phyloP scores from a whole-genome alignment of 2,888 invertebrate genomes.

The Azorinus chamasolen region DNA sequence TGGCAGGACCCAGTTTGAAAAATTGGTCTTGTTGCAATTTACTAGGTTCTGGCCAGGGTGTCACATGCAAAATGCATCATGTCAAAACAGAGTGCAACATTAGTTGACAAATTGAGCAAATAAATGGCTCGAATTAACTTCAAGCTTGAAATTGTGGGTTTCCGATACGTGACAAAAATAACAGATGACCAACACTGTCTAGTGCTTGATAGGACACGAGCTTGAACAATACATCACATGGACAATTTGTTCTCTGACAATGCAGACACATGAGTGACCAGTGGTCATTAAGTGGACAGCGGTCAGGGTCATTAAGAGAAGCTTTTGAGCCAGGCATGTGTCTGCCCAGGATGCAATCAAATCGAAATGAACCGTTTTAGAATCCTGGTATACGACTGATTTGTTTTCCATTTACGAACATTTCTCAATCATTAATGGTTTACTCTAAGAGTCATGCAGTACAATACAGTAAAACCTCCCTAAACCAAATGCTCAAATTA shows the following conservation, averaged over 20 bases:
- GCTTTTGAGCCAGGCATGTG: background rate
- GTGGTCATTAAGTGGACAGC: conserved; percentile 31
- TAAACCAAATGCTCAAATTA: no score
- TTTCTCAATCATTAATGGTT: no score
- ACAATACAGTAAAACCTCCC: no score
- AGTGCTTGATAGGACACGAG: conserved; percentile 16
- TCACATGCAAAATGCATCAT: conserved; percentile 29
- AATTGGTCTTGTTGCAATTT: no score
- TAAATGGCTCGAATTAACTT: background rate
- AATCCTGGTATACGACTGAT: no score
- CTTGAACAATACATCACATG: conserved; percentile 47
- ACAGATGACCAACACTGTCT: conserved; percentile 33
- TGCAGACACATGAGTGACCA: conserved; percentile 41
- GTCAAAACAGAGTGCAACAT: background rate
- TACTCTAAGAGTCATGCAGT: no score
- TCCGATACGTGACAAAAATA: conserved; percentile 36
- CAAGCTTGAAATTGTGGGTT: conserved; percentile 18
- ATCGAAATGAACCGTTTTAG: no score
- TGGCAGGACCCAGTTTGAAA: no score
- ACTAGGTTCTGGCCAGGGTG: background rate
- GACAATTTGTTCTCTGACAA: conserved; percentile 29
- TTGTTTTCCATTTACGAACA: no score
- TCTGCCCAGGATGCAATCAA: no score
- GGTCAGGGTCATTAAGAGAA: background rate
- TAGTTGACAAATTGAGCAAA: no score